Percentiles rank a stretch among this genome's conserved stretches.
phyloP scores from a whole-genome alignment of 1,140 invertebrate genomes.

The Pomacea maculata region DNA sequence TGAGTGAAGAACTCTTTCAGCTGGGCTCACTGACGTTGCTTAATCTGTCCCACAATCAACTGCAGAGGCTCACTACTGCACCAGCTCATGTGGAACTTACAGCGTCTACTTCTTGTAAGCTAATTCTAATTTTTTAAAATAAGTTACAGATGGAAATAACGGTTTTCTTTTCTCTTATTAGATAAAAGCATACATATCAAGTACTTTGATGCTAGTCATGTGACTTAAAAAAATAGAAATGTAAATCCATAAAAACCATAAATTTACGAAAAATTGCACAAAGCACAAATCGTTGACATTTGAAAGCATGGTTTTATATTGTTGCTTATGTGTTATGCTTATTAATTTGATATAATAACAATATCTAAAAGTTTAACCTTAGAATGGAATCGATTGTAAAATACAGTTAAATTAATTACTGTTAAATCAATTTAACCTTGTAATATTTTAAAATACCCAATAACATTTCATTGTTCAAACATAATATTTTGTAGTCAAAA shows the following conservation, averaged over 20 bases:
- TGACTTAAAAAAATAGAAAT: too few relatives aligned
- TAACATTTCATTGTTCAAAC: not conserved
- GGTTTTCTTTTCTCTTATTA: too few relatives aligned
- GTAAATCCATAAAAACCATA: not conserved
- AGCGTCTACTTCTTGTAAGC: not conserved
- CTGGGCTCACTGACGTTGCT: conserved; percentile 30
- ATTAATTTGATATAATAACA: too few relatives aligned
- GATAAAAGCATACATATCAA: too few relatives aligned
- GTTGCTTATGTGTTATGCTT: not conserved
- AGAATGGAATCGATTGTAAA: too few relatives aligned
- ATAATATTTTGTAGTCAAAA: not conserved
- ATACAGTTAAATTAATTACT: too few relatives aligned
- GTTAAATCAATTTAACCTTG: not conserved
- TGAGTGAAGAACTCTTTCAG: conserved; percentile 46
- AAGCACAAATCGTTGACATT: not conserved
- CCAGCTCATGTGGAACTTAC: not conserved
- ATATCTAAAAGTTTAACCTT: too few relatives aligned
- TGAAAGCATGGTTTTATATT: not conserved
- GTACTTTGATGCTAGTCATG: too few relatives aligned
- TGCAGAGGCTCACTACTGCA: conserved; percentile 31
- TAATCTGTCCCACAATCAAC: conserved; percentile 40
- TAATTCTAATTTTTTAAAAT: not conserved
- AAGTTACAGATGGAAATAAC: too few relatives aligned
- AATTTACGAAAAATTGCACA: not conserved
- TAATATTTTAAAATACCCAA: not conserved